Conservation (phyloP, 2,113 vertebrate genomes). For the Eretmochelys imbricata region DNA sequence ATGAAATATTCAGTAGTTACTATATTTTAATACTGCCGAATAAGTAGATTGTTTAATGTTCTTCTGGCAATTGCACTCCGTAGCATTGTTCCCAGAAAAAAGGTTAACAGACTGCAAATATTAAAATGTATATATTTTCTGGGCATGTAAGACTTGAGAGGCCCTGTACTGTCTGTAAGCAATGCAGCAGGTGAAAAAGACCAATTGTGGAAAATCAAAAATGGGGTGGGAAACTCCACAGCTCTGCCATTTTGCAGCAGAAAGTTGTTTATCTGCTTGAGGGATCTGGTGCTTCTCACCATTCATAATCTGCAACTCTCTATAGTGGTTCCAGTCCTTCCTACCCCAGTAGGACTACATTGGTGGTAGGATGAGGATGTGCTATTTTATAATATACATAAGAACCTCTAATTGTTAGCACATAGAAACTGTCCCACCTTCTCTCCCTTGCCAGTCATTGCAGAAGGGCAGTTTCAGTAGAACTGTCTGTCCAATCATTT, state of each 20-base stretch:
- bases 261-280: accelerated
- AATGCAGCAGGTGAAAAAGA: background rate
- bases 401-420: background rate
- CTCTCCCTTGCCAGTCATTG: background rate
- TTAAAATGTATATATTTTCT: background rate
- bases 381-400: background rate
- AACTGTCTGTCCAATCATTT: background rate
- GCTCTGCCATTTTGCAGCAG: background rate
- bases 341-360: background rate
- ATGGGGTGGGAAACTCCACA: background rate
- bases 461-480: background rate
- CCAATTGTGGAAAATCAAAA: background rate
- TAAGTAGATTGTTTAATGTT: conserved; percentile 71
- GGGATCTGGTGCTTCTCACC: background rate
- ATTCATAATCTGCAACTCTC: background rate
- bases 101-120: conserved; percentile 4
- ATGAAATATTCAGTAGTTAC: conserved; percentile 82
- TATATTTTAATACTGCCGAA: conserved; percentile 76
- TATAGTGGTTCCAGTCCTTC: background rate
- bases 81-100: conserved; percentile 57
- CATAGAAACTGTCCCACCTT: background rate
- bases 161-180: background rate
- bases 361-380: background rate
- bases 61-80: conserved; percentile 38
- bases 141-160: conserved; percentile 17